Base-by-base conservation (phyloP, 2,113 vertebrate genomes). In the Malurus elegans region DNA sequence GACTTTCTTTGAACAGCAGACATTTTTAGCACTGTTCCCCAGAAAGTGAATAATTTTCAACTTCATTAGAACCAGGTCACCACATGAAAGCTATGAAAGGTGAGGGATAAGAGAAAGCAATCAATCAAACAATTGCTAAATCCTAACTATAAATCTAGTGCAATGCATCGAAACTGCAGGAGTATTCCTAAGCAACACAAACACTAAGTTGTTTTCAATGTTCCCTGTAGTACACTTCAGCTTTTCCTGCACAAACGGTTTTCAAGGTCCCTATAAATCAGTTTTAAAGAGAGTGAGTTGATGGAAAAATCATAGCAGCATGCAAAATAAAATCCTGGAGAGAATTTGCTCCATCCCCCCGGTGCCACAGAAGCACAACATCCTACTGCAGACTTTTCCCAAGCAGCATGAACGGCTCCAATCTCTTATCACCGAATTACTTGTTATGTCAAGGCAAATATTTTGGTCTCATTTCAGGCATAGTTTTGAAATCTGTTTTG, bases 81-180 rank as follows among this genome's bases (percentile, higher is more conserved):
- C 88, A 92, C 85, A 91, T 80, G 93, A 97, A 97, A 96, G 83
- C 93, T 96, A 72, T 7, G 50, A 97, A 95, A 91, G 65, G 86
- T 86, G 57, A 96, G 60, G 93, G 97, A 70, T 81, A 90, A 92
- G 91, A 97, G 90, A 97, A 97, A 97, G 88, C 95, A 96, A 98
- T 97, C 71, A 82, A 97, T 97, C 97, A 97, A 98, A 96, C 86
- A 89, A 96, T 96, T 97, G 95, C 93, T 97, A 97, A 97, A 96
- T 97, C 91, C 64, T 84, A 91, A 93, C 95, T 95, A 96, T 98
- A 97, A 97, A 97, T 97, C 96, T 96, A 93, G 81, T 69, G 71
- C 69, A 93, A 87, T 67, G 67, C 86, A 91, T 87, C 94, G 96
- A 97, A 97, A 96, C 92, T 96, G 82, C 84, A 91, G 78, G 82